Evolutionary conservation across 2,888 invertebrate genomes (phyloP).

Genomic region (Strigamia maritima): DNA sequence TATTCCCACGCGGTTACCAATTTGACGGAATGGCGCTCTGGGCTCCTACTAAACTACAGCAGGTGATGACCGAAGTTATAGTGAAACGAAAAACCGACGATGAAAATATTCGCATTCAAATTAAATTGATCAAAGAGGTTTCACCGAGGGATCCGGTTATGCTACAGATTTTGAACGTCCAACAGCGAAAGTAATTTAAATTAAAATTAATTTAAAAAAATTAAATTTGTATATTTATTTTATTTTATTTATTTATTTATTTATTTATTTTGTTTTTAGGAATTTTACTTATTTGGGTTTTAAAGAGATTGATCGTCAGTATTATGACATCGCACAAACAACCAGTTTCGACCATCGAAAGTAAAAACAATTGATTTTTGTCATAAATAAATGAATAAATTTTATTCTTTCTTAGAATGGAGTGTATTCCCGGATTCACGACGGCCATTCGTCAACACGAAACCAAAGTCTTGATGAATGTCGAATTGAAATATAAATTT

Average conservation of each 20-base stretch:
- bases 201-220: no score
- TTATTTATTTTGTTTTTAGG: conserved; percentile 42
- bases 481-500: conserved; percentile 66
- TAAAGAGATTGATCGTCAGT: conserved; percentile 47
- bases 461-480: conserved; percentile 67
- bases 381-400: no score
- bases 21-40: conserved; percentile 45
- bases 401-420: conserved; percentile 44
- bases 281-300: conserved; percentile 46
- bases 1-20: conserved; percentile 36
- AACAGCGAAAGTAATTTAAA: conserved; percentile 47
- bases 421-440: conserved; percentile 54
- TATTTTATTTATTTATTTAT: neutral
- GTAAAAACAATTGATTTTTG: neutral
- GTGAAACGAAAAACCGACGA: conserved; percentile 40
- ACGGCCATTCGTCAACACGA: conserved; percentile 83
- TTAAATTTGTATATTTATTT: no score
- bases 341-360: neutral
- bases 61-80: conserved; percentile 15
- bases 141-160: conserved; percentile 47
- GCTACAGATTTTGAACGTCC: conserved; percentile 48
- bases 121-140: conserved; percentile 46
- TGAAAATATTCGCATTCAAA: conserved; percentile 45
- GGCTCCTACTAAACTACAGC: neutral
- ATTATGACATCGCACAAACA: conserved; percentile 44